Conservation (phyloP, 2,888 invertebrate species). For the Druceiella hillmani region DNA sequence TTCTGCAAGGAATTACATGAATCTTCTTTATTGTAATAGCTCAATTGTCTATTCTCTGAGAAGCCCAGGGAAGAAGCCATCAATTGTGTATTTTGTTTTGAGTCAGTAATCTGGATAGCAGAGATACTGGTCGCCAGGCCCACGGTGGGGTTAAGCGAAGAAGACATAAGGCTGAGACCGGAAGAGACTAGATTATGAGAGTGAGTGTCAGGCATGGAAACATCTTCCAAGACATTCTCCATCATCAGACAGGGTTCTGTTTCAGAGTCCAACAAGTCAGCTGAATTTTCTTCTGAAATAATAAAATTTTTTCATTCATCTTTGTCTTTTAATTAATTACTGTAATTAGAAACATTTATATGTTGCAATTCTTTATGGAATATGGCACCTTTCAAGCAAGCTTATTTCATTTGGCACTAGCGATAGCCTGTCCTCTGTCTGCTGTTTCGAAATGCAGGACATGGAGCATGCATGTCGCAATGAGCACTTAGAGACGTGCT, state of each 20-base stretch:
- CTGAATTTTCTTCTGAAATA: constrained; percentile 62
- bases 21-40: constrained; percentile 33
- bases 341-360: too few species aligned
- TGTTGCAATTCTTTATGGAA: too few species aligned
- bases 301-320: too few species aligned
- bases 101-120: constrained; percentile 1
- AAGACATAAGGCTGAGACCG: constrained; percentile 46
- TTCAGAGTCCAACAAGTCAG: constrained; percentile 75
- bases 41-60: constrained; percentile 40
- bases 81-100: background rate
- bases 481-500: too few species aligned
- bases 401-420: too few species aligned
- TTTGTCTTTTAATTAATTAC: too few species aligned
- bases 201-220: constrained; percentile 58
- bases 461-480: too few species aligned
- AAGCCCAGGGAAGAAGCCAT: background rate
- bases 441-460: too few species aligned
- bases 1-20: constrained; percentile 21
- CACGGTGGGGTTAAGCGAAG: constrained; percentile 17
- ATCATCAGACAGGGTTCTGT: constrained; percentile 79
- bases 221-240: constrained; percentile 68
- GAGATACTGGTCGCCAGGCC: constrained; percentile 27
- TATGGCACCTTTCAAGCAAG: too few species aligned
- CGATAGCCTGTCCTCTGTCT: too few species aligned
- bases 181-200: constrained; percentile 64